Base-by-base conservation (phyloP, 2,888 invertebrate species). In the Pristionchus exspectatus region DNA sequence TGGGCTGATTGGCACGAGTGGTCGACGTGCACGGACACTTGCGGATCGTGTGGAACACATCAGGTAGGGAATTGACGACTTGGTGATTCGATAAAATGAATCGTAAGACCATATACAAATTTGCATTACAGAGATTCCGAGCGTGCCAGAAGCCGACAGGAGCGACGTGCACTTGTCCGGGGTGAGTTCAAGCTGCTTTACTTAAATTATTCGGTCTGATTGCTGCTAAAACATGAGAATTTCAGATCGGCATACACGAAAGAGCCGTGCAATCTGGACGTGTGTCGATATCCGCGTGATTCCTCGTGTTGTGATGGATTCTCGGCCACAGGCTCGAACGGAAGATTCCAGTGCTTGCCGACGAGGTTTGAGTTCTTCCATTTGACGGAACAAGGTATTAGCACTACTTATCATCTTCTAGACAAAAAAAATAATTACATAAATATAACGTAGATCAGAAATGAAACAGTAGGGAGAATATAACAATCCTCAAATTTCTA, bases 1-100 rank as follows among this genome's bases (percentile, higher is more conserved):
- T 94, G 94, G 94, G 89, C 90, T 10, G 89, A 66, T 3, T 94
- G 94, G 94, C 89, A 83, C 54, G 91, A 90, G 56, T 94, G 93
- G 93, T 91, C 92, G 14, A 50, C 85, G 16, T 94, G 93, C 89
- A 92, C 92, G 27, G 93, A 92, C 72, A 91, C 90, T 21, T 94
- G 94, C 81, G 94, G 94, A 72, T 90, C 92, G 16, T 93, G 93
- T 84, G 93, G 93, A 90, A 92, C 91, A 30, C 90, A 90, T 24
- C 90, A 90, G 69, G 74, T 72, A 33, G 7, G 69, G 16, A 59
- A 59, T 30, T 30, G 16, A 84, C 9, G n/a, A n/a, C n/a, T n/a
- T n/a, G n/a, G n/a, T n/a, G n/a, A n/a, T n/a, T n/a, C n/a, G n/a
- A n/a, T n/a, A n/a, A n/a, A n/a, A n/a, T n/a, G n/a, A n/a, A n/a